Evolutionary conservation across 2,888 invertebrate genomes (phyloP), one percentile per base, ranked within the genome.

Genomic region (Plebejus melissa): DNA sequence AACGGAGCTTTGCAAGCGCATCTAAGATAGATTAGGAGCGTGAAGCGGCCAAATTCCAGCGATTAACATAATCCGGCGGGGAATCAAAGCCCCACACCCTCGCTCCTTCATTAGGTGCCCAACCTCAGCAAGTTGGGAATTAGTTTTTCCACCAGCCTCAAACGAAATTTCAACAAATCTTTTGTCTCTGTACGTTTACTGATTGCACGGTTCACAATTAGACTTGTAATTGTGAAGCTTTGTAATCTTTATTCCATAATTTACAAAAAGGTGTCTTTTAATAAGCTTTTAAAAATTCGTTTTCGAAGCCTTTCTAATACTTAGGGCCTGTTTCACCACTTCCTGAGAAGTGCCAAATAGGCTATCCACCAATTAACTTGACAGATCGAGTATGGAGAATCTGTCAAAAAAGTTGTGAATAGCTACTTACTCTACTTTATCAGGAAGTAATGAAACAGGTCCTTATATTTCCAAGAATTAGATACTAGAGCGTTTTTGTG

Each of bases 11-110:
- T 77, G 78, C 77, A 76, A 78, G 75, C 77, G 77, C 79, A 79
- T 80, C 79, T 78, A 74, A 76, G 78, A 78, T 77, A 80, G 79
- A 80, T 81, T 80, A 77, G 77, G 75, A 77, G 77, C 78, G 78
- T 79, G 80, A 81, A 79, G 79, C 80, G 79, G 80, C 80, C 77
- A 78, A 77, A 77, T 78, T 79, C 79, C 75, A 76, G 76, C 78
- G 81, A 81, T 82, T 82, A 81, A 76, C 81, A 82, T 82, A 82
- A 82, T 81, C 81, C 79, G 54, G 74, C 74, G 60, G 74, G 74
- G 78, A 79, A 78, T 79, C 79, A 79, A 76, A 77, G 75, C 79
- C 79, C 79, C 79, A 79, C 77, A 70, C 74, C 13, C 77, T 75
- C 76, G 32, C 75, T 74, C 77, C 76, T 76, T 77, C 57, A 77